Evolutionary conservation across 2,113 vertebrate species (phyloP).

Genomic region (Acrocephalus kingi): DNA sequence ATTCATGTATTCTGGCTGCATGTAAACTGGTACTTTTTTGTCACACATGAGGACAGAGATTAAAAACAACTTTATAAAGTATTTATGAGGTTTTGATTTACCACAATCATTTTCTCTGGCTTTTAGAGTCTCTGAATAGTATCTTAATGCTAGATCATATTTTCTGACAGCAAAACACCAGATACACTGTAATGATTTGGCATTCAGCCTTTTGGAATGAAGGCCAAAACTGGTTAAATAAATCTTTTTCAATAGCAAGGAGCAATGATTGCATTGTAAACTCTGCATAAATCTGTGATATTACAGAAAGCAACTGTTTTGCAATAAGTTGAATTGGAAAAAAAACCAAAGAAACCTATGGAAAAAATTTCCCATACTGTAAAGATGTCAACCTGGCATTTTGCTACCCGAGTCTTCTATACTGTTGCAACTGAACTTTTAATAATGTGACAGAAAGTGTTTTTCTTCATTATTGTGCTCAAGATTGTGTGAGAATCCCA

Average conservation of each 20-base stretch:
- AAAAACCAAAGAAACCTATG: neutral
- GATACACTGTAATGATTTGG: slow-evolving; percentile 71
- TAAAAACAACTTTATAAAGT: slow-evolving; percentile 65
- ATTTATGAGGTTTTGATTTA: slow-evolving; percentile 69
- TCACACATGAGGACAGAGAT: slow-evolving; percentile 56
- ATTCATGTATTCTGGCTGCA: slow-evolving; percentile 19
- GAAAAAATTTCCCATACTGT: neutral
- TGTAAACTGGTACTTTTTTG: slow-evolving; percentile 63
- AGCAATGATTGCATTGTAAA: slow-evolving; percentile 62
- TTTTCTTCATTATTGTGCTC: neutral
- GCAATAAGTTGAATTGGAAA: neutral
- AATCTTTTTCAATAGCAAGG: slow-evolving; percentile 67
- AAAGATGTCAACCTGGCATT: slow-evolving; percentile 21
- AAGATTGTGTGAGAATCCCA: neutral
- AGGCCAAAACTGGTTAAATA: slow-evolving; percentile 63
- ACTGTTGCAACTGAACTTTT: neutral
- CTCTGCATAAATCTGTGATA: slow-evolving; percentile 63
- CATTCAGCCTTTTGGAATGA: slow-evolving; percentile 63
- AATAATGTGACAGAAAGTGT: neutral
- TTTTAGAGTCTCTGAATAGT: slow-evolving; percentile 60
- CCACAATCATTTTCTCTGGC: slow-evolving; percentile 63
- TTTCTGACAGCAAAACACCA: slow-evolving; percentile 72
- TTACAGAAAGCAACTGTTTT: slow-evolving; percentile 64
- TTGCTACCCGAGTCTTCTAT: neutral
- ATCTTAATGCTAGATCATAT: slow-evolving; percentile 71